Evolutionary conservation across 2,113 vertebrate genomes (phyloP).

Genomic region (Entelurus aequoreus): DNA sequence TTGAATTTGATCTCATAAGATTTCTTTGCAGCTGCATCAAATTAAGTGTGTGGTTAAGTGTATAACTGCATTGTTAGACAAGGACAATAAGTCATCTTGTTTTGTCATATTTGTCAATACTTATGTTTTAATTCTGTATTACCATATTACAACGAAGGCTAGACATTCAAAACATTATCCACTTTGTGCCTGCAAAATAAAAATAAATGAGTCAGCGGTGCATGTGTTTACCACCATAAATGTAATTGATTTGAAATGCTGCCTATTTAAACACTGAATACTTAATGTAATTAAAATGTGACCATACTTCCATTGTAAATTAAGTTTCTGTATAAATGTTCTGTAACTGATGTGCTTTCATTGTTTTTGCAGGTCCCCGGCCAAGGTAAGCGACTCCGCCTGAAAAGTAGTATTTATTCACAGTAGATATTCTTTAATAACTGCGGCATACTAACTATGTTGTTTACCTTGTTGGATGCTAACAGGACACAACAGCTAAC

Average conservation of each 20-base stretch:
- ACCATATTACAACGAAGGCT: conserved; percentile 14
- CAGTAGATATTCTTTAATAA: too few relatives aligned
- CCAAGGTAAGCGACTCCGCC: conserved; percentile 63
- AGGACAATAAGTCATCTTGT: not conserved
- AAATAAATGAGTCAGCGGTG: conserved; percentile 19
- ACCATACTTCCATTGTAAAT: not conserved
- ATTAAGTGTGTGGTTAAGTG: not conserved
- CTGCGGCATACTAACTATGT: conserved; percentile 2
- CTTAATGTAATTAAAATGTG: conserved; percentile 16
- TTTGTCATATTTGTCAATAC: not conserved
- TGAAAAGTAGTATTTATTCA: too few relatives aligned
- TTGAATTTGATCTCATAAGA: not conserved
- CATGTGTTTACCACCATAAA: conserved; percentile 18
- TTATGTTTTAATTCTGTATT: not conserved
- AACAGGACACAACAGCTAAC: conserved; percentile 82
- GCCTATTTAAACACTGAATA: conserved; percentile 14
- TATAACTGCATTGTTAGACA: not conserved
- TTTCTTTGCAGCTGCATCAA: not conserved
- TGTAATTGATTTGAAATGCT: conserved; percentile 27
- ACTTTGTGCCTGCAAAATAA: conserved; percentile 6
- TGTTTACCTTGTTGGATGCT: conserved; percentile 12
- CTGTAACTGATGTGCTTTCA: conserved; percentile 30
- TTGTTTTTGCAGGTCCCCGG: conserved; percentile 67
- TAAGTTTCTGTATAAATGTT: conserved; percentile 12
- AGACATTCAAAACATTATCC: conserved; percentile 3